Evolutionary conservation across 1,140 invertebrate species (phyloP).

Genomic region (Heliothis subflexa): DNA sequence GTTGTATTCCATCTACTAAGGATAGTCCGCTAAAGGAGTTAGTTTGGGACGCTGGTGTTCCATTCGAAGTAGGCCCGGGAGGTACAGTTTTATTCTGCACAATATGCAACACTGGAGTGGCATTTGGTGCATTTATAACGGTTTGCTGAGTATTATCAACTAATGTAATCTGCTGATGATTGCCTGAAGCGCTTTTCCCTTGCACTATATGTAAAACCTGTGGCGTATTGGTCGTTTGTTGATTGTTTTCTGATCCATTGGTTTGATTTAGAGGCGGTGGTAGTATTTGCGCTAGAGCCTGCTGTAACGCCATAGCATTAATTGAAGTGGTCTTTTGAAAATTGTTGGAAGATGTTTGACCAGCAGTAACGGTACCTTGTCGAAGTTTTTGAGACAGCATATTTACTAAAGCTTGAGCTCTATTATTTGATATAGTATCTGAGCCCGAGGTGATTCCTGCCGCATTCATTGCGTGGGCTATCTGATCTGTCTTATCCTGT

Average conservation of each 20-base stretch:
- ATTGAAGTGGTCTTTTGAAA: conserved; percentile 76
- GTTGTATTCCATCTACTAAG: conserved; percentile 79
- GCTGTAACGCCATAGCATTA: conserved; percentile 81
- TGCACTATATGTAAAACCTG: conserved; percentile 86
- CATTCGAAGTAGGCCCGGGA: conserved; percentile 58
- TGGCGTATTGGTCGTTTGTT: conserved; percentile 64
- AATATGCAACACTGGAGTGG: conserved; percentile 82
- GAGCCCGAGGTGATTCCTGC: conserved; percentile 73
- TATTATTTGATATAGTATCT: conserved; percentile 63
- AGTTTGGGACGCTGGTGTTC: conserved; percentile 60
- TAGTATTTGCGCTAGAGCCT: conserved; percentile 83
- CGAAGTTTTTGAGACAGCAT: conserved; percentile 74
- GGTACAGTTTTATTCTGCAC: conserved; percentile 79
- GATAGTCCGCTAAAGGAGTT: conserved; percentile 80
- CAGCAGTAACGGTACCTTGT: conserved; percentile 53
- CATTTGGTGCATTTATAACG: conserved; percentile 73
- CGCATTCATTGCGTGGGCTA: conserved; percentile 80
- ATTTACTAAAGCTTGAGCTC: conserved; percentile 71
- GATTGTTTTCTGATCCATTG: conserved; percentile 67
- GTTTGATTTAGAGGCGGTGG: conserved; percentile 81
- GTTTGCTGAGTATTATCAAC: conserved; percentile 80
- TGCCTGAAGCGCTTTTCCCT: conserved; percentile 78
- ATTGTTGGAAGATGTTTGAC: conserved; percentile 65
- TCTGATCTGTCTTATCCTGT: conserved; percentile 76
- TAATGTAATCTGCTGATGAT: conserved; percentile 73